Conservation (phyloP, 1,140 invertebrate genomes). For the Nomia melanderi region DNA sequence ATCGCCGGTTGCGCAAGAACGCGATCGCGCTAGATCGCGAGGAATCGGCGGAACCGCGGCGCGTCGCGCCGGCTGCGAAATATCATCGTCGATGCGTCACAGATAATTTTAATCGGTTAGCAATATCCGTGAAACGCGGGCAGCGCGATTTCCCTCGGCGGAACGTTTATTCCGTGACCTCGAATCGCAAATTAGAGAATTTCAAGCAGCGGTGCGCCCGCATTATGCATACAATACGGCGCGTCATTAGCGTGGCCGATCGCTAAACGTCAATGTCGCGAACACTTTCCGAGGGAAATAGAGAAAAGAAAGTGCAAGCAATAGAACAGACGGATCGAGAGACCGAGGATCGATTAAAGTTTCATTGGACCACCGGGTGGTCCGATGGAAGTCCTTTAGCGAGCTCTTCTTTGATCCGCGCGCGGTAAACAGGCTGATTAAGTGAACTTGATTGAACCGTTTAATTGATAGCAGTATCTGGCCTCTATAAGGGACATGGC, state of each 20-base stretch:
- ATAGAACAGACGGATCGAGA: background rate
- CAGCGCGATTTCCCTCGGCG: constrained; percentile 13
- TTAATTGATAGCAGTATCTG: constrained; percentile 5
- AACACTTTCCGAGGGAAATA: background rate
- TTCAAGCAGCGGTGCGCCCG: no score
- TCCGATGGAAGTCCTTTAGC: background rate
- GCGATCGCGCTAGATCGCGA: background rate
- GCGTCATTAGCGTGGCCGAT: no score
- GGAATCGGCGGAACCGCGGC: background rate
- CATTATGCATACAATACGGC: no score
- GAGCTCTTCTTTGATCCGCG: background rate
- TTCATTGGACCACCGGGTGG: constrained; percentile 7
- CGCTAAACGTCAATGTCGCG: background rate
- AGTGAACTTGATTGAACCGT: background rate
- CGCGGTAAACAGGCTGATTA: constrained; percentile 7
- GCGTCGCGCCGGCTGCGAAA: constrained; percentile 19
- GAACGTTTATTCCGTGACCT: background rate
- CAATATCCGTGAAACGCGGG: constrained; percentile 26
- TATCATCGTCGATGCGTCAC: constrained; percentile 23
- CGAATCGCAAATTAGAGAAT: background rate
- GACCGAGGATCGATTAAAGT: constrained; percentile 30
- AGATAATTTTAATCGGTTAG: constrained; percentile 38
- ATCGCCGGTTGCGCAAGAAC: background rate
- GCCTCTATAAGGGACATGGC: background rate
- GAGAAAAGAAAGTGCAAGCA: background rate